Evolutionary conservation across 2,113 vertebrate genomes (phyloP).

Genomic region (Diadophis punctatus): DNA sequence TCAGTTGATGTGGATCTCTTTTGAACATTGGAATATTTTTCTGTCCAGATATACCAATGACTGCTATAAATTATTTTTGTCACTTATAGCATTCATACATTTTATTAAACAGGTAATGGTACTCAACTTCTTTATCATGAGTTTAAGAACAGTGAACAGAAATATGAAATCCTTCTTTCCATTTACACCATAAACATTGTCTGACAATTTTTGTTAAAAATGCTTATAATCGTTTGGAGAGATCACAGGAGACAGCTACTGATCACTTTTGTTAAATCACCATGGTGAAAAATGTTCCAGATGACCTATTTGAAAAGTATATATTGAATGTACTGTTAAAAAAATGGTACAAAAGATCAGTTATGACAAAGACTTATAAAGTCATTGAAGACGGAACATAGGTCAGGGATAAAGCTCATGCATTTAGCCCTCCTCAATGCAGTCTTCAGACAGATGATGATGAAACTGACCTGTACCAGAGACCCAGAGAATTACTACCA

Average conservation of each 20-base stretch:
- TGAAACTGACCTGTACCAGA: not conserved
- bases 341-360: not conserved
- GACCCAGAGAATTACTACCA: not conserved
- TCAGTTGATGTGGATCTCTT: too few species aligned
- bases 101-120: not conserved
- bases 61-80: not conserved
- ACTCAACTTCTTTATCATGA: not conserved
- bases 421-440: not conserved
- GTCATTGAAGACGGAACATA: not conserved
- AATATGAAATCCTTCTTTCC: not conserved
- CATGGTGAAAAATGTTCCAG: not conserved
- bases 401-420: not conserved
- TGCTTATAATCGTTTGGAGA: too few species aligned
- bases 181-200: not conserved
- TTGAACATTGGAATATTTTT: not conserved
- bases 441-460: not conserved
- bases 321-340: not conserved
- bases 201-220: not conserved
- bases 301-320: not conserved
- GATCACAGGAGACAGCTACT: too few species aligned
- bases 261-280: too few species aligned
- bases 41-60: not conserved
- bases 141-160: not conserved
- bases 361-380: not conserved
- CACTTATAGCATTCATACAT: not conserved